A percentile compares a stretch with the other conserved stretches of the same genome.
Evolutionary conservation across 2,113 vertebrate species (phyloP).

Genomic region (Tachycineta bicolor): DNA sequence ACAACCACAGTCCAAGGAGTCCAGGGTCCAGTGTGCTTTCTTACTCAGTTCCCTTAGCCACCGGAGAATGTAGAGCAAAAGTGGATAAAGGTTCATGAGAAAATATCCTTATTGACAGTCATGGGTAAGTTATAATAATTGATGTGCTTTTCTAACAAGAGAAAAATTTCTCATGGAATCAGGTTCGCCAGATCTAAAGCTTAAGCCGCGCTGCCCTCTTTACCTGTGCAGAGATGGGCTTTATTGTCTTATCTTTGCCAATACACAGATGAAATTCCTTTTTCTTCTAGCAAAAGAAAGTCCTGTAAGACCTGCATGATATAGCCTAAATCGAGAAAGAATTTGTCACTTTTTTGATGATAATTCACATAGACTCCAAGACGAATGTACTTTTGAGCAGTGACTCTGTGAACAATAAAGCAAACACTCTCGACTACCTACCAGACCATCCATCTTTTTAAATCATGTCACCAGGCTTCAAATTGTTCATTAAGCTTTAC

Average conservation of each 20-base stretch:
- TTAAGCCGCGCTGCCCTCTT: background rate
- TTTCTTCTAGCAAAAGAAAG: background rate
- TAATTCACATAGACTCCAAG: slow-evolving; percentile 35
- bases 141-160: background rate
- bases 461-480: slow-evolving; percentile 45
- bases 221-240: background rate
- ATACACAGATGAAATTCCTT: background rate
- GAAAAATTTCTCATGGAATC: background rate
- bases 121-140: background rate
- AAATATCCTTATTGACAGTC: background rate
- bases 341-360: slow-evolving; percentile 53
- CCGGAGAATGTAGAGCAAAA: background rate
- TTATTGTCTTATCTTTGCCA: background rate
- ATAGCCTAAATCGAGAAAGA: background rate
- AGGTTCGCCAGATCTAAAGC: background rate
- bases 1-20: background rate
- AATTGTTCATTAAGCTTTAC: slow-evolving; percentile 11
- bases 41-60: background rate
- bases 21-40: background rate
- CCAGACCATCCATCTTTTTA: slow-evolving; percentile 49
- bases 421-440: background rate
- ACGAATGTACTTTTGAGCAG: slow-evolving; percentile 41
- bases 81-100: background rate
- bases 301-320: background rate
- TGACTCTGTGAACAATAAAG: slow-evolving; percentile 3